These are phyloP conservation scores for Heliconius erato DNA, from an alignment of 2,888 invertebrate genomes.

Conservation along the genomic window DNA sequence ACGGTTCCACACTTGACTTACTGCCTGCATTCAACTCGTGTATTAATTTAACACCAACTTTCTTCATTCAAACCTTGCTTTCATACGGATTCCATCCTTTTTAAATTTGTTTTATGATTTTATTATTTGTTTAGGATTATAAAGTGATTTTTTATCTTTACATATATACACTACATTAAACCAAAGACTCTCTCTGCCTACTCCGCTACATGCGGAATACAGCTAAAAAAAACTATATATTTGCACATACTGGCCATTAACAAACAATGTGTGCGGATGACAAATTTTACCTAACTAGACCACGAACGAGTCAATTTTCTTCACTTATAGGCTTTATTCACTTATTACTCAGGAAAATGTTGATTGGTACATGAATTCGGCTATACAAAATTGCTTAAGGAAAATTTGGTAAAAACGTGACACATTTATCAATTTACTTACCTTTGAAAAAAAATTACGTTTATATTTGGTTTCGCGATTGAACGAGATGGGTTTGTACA, in stretches of 20 bases:
- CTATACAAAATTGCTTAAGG: slow-evolving; percentile 11
- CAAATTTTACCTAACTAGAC: no score
- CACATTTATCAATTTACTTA: slow-evolving; percentile 29
- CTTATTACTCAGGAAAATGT: slow-evolving; percentile 13
- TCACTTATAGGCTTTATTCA: no score
- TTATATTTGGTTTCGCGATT: neutral
- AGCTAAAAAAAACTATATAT: no score
- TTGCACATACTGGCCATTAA: no score
- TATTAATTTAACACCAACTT: slow-evolving; percentile 5
- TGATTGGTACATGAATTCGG: slow-evolving; percentile 18
- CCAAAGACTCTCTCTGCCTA: no score
- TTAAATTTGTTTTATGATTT: no score
- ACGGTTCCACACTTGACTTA: slow-evolving; percentile 12
- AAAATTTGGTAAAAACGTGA: slow-evolving; percentile 20
- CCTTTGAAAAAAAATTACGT: slow-evolving; percentile 18
- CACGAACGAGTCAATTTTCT: no score
- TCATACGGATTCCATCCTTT: neutral
- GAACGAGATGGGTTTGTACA: slow-evolving; percentile 7
- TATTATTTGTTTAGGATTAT: no score
- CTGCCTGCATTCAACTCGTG: slow-evolving; percentile 13
- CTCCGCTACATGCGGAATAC: no score
- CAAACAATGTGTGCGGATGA: no score
- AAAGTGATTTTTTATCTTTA: no score
- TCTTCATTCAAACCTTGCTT: neutral
- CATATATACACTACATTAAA: no score